Evolutionary conservation across 2,888 invertebrate genomes (phyloP).

Genomic region (Sinelater perroti): DNA sequence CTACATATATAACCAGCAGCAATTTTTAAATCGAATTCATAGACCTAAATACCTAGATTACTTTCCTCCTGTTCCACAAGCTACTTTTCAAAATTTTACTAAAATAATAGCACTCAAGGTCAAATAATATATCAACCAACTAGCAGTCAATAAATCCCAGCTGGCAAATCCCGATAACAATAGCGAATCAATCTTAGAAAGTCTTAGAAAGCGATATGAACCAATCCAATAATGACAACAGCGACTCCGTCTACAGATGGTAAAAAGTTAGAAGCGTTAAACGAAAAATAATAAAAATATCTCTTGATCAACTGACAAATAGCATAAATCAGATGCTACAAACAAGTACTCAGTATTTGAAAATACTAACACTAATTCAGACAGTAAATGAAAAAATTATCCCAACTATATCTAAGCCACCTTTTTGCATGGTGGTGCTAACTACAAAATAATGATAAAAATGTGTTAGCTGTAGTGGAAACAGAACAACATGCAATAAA

Average conservation of each 20-base stretch:
- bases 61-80: slow-evolving; percentile 4
- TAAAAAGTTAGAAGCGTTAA: slow-evolving; percentile 10
- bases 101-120: slow-evolving; percentile 6
- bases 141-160: background rate
- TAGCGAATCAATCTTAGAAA: slow-evolving; percentile 1
- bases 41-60: background rate
- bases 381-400: slow-evolving; percentile 1
- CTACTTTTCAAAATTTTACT: slow-evolving; percentile 11
- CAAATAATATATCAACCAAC: background rate
- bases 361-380: slow-evolving; percentile 7
- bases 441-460: slow-evolving; percentile 1
- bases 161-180: slow-evolving; percentile 6
- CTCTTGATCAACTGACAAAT: slow-evolving; percentile 4
- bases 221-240: slow-evolving; percentile 13
- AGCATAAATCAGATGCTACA: background rate
- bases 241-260: no score
- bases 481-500: slow-evolving; percentile 14
- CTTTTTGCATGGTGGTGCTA: slow-evolving; percentile 3
- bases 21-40: slow-evolving; percentile 5
- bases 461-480: no score
- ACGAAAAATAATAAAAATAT: slow-evolving; percentile 10
- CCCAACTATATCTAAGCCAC: slow-evolving; percentile 8
- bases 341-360: slow-evolving; percentile 8
- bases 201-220: slow-evolving; percentile 7
- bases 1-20: slow-evolving; percentile 6